Evolutionary conservation across 53 echinoderm and acorn worm genomes (phyloP), one percentile per base, ranked within the genome.

Genomic region (Stichopus horrens): DNA sequence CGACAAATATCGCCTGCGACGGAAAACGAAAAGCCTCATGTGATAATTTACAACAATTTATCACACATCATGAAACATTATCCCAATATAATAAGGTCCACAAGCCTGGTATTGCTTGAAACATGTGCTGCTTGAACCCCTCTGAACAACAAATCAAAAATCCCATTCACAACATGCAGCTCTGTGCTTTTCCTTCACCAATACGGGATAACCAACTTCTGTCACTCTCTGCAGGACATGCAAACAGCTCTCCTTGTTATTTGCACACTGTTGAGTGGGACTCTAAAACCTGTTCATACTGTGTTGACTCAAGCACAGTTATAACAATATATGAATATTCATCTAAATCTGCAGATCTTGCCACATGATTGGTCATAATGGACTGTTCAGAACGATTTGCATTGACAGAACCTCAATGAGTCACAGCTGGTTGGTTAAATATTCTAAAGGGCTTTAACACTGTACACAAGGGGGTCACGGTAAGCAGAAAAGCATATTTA

Each of bases 391-490:
- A 5, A 14, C 8, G 8, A 79, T 18, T 54, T 53, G 79, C 54
- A 10, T 55, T 54, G 79, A 16, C 0, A 79, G 79, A 55, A 55
- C n/a, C 52, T 79, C 79, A 79, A 79, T 79, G 79, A 79, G 79
- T 79, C 79, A 79, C 79, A 79, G 53, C 79, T 55, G 79, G 79
- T 79, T 79, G 79, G 79, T 79, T 79, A 54, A 79, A 79, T 79
- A 79, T 79, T 79, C 79, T 79, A 18, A 11, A 55, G 55, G 79
- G 55, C 18, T n/a, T 53, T 79, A 52, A 79, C 79, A 79, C 53
- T 79, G 18, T 79, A 79, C 79, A 53, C 55, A 54, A 53, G 54
- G 79, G 79, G 79, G 79, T 79, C 54, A 53, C 14, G 19, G 54
- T 79, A 79, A 55, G 9, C 18, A 18, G 55, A 79, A 53, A 52